Evolutionary conservation across 1,140 invertebrate species (phyloP).

Genomic region (Aphis gossypii): DNA sequence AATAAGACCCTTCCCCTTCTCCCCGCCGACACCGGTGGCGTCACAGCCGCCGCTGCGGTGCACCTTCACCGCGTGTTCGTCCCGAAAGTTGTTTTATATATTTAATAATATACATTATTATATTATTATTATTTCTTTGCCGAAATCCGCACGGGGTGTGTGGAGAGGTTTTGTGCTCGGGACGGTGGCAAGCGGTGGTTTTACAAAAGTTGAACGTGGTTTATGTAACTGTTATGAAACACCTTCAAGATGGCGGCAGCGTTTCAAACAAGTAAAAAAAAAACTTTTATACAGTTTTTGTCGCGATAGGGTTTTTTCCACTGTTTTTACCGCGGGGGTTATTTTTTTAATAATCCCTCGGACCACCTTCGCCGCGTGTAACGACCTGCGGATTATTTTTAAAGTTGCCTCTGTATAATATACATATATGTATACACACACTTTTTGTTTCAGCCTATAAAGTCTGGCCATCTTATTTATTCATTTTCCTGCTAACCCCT

Average conservation of each 20-base stretch:
- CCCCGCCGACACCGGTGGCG: background rate
- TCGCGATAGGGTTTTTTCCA: background rate
- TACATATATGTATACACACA: background rate
- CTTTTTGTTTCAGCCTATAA: background rate
- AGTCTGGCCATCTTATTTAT: background rate
- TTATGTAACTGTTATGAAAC: conserved; percentile 58
- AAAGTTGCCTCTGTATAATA: background rate
- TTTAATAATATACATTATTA: conserved; percentile 56
- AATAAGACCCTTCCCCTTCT: conserved; percentile 35
- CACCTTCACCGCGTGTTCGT: conserved; percentile 6
- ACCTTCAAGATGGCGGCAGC: conserved; percentile 55
- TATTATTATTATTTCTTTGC: conserved; percentile 54
- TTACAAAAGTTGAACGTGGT: conserved; percentile 56
- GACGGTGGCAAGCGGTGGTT: conserved; percentile 30
- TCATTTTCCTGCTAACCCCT: background rate
- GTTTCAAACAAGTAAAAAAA: conserved; percentile 36
- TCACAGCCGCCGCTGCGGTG: background rate
- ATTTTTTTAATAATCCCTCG: conserved; percentile 56
- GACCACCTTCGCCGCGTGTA: conserved; percentile 39
- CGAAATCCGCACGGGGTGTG: conserved; percentile 30
- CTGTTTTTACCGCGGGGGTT: conserved; percentile 41
- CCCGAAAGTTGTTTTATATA: conserved; percentile 55
- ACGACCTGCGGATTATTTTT: conserved; percentile 44
- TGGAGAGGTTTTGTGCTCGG: background rate
- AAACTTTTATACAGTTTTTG: conserved; percentile 26